Evolutionary conservation across 2,113 vertebrate species (phyloP), one percentile per base, ranked within the genome.

Genomic region (Malaclemys terrapin): DNA sequence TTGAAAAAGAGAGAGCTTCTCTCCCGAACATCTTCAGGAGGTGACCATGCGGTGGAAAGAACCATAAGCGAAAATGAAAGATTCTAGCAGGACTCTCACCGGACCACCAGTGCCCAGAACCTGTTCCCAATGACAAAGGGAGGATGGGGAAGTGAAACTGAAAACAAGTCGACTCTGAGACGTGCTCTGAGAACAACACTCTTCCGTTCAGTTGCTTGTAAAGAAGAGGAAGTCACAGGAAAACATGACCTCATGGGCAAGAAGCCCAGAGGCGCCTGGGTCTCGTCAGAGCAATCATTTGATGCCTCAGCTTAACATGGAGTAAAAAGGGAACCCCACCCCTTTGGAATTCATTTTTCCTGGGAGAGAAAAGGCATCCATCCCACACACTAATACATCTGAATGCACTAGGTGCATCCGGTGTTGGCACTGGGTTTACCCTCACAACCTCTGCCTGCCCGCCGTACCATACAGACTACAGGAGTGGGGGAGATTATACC

Each of bases 21-120:
- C 85, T 93, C 69, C 75, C 42, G 83, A 62, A 81, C 97, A 97
- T 98, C 94, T 97, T 97, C 92, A 90, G 87, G 82, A 76, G 57
- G 25, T 8, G 86, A 79, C 53, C 8, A 0, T 13, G 62, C 62
- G 13, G 62, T n/a, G 76, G 80, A 87, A 79, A 79, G 81, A 52
- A 91, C 84, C 88, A 69, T 85, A 47, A 86, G 75, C 57, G 47
- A 76, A 78, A 42, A 50, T 38, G 19, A 29, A 27, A 42, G 1
- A 22, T 62, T 78, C 87, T 35, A 84, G 89, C 94, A 22, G 8
- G 53, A 54, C 53, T 54, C 53, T 65, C 85, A 59, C 3, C 50
- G 85, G 53, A 22, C 72, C 75, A 80, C 62, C 19, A 8, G 31
- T 72, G 76, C 91, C 89, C 42, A 5, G 52, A 2, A 8, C 45